Evolutionary conservation across 2,113 vertebrate species (phyloP).

Genomic region (Illadopsis cleaveri): DNA sequence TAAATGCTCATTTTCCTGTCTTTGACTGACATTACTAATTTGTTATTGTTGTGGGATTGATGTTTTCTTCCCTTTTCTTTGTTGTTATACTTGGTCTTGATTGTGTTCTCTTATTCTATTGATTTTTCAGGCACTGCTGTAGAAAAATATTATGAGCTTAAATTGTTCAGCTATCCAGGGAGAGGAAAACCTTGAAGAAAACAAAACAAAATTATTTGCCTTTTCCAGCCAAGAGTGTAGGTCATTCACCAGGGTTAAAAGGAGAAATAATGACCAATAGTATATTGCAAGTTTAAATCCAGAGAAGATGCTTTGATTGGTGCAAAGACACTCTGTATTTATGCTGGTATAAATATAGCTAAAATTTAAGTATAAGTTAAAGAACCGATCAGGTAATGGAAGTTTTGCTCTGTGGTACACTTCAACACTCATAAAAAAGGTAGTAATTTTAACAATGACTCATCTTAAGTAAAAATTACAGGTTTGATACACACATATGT

Average conservation of each 20-base stretch:
- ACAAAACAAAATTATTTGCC: neutral
- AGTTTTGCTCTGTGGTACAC: neutral
- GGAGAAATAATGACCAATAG: neutral
- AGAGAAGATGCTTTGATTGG: neutral
- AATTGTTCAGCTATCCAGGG: neutral
- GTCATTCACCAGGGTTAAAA: neutral
- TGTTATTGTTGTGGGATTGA: neutral
- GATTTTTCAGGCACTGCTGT: slow-evolving; percentile 23
- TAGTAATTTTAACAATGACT: neutral
- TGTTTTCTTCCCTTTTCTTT: neutral
- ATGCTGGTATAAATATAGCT: neutral
- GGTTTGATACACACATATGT: neutral
- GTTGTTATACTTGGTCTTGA: neutral
- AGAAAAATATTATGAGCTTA: slow-evolving; percentile 17
- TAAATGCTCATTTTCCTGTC: neutral
- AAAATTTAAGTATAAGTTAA: neutral
- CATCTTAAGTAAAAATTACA: neutral
- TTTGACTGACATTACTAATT: neutral
- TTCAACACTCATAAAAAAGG: neutral
- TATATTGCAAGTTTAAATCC: neutral
- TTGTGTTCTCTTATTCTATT: slow-evolving; percentile 19
- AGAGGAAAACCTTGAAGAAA: neutral
- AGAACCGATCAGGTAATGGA: neutral
- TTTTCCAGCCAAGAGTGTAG: neutral
- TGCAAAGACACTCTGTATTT: neutral